These are phyloP conservation scores for Cynopterus brachyotis DNA, from an alignment of 2,113 vertebrate species.

Conservation along the genomic window DNA sequence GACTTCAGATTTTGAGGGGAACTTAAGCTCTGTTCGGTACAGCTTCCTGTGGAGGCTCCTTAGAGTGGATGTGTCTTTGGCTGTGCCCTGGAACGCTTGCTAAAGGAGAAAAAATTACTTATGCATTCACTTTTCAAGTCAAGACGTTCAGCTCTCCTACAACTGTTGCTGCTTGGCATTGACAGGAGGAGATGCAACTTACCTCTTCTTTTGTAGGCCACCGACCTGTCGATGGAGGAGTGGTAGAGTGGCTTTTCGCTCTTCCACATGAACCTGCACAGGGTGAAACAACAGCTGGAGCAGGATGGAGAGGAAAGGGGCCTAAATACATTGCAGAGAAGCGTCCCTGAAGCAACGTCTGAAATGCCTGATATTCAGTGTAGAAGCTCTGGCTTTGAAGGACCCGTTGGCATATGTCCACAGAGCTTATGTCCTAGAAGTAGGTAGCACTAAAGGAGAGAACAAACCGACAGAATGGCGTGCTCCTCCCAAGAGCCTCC, in stretches of 20 bases:
- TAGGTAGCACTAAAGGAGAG: background rate
- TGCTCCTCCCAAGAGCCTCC: background rate
- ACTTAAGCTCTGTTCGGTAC: background rate
- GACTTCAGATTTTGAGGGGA: background rate
- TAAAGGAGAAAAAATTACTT: background rate
- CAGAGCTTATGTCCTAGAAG: fast-evolving
- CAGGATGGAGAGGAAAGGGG: background rate
- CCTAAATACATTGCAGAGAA: background rate
- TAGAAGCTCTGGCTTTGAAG: background rate
- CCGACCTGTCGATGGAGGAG: slow-evolving; percentile 68
- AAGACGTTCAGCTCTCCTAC: background rate
- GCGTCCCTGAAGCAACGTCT: background rate
- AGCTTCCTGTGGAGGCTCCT: background rate
- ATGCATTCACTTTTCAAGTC: background rate
- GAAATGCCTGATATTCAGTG: background rate
- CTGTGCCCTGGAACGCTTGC: background rate
- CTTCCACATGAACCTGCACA: slow-evolving; percentile 83
- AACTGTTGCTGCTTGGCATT: background rate
- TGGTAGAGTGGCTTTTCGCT: slow-evolving; percentile 83
- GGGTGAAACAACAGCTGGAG: background rate
- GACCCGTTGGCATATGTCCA: fast-evolving
- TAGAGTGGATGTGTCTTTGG: background rate
- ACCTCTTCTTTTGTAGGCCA: slow-evolving; percentile 83
- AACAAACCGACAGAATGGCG: fast-evolving
- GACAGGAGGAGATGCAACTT: slow-evolving; percentile 52